phyloP scores from a whole-genome alignment of 2,113 vertebrate species.

The Amphilophus citrinellus region DNA sequence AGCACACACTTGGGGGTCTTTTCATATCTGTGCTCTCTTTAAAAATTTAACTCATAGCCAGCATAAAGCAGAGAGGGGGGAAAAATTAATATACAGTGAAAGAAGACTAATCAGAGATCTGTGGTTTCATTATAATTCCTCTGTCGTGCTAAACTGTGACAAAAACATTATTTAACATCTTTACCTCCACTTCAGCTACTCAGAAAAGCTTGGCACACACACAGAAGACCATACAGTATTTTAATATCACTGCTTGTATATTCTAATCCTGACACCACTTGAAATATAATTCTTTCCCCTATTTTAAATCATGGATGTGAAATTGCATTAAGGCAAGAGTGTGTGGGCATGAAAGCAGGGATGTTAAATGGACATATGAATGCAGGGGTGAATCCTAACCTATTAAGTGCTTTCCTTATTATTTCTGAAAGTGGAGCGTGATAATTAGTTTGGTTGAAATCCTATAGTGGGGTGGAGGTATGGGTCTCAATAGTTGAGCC shows the following conservation, averaged over 20 bases:
- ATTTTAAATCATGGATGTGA: conserved; percentile 75
- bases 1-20: conserved; percentile 69
- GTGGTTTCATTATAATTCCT: conserved; percentile 66
- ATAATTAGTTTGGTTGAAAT: conserved; percentile 82
- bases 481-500: conserved; percentile 79
- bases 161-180: conserved; percentile 76
- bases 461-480: conserved; percentile 77
- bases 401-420: conserved; percentile 82
- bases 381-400: conserved; percentile 79
- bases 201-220: conserved; percentile 12
- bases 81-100: conserved; percentile 71
- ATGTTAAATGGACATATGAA: conserved; percentile 81
- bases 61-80: conserved; percentile 44
- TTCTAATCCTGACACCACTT: conserved; percentile 79
- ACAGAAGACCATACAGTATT: conserved; percentile 56
- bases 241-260: conserved; percentile 75
- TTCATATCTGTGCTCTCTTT: conserved; percentile 69
- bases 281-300: conserved; percentile 76
- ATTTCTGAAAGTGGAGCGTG: conserved; percentile 82
- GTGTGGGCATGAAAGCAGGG: conserved; percentile 73
- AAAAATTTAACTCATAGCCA: conserved; percentile 71
- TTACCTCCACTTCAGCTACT: conserved; percentile 63
- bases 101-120: conserved; percentile 72
- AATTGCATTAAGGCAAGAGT: conserved; percentile 78
- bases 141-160: conserved; percentile 63